A percentile compares a stretch with the other conserved stretches of the same genome.
These are phyloP conservation scores for Astyanax mexicanus DNA, from an alignment of 2,797 vertebrate species.

Conservation along the genomic window DNA sequence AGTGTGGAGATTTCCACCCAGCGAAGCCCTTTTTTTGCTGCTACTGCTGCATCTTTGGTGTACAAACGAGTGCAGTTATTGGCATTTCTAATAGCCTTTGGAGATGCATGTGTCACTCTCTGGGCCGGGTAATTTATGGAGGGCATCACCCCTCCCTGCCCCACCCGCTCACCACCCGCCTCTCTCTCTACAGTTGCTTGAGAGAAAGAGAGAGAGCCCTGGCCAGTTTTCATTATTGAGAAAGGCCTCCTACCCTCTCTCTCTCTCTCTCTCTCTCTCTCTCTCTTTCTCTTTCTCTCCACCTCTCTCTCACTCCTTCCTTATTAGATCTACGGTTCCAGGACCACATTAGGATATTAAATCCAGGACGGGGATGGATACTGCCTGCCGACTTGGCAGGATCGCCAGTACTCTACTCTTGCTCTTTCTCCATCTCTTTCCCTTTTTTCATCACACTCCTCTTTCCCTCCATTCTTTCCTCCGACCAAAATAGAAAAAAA, in stretches of 20 bases:
- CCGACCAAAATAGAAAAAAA: too few species aligned
- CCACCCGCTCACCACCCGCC: conserved; percentile 28
- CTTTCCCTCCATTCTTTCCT: too few species aligned
- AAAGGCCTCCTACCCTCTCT: conserved; percentile 32
- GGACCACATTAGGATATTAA: conserved; percentile 62
- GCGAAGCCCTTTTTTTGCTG: conserved; percentile 46
- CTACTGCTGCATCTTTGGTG: conserved; percentile 43
- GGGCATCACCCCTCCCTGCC: conserved; percentile 44
- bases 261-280: not conserved
- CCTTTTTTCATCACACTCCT: not conserved
- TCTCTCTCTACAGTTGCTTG: conserved; percentile 16
- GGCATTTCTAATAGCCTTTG: conserved; percentile 57
- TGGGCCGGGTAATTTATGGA: conserved; percentile 67
- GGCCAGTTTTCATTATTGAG: conserved; percentile 58
- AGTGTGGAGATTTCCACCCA: conserved; percentile 42
- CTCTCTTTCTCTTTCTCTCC: not conserved
- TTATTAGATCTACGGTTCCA: conserved; percentile 61
- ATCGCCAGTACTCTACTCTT: conserved; percentile 23
- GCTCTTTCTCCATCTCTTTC: not conserved
- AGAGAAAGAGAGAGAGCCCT: conserved; percentile 62
- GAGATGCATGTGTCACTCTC: conserved; percentile 67
- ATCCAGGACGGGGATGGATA: conserved; percentile 56
- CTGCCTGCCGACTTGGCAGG: conserved; percentile 52
- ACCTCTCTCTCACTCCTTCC: conserved; percentile 29
- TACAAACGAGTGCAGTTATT: conserved; percentile 55